These are phyloP conservation scores for Chironomus tentans DNA, from an alignment of 2,888 invertebrate species.

Conservation along the genomic window DNA sequence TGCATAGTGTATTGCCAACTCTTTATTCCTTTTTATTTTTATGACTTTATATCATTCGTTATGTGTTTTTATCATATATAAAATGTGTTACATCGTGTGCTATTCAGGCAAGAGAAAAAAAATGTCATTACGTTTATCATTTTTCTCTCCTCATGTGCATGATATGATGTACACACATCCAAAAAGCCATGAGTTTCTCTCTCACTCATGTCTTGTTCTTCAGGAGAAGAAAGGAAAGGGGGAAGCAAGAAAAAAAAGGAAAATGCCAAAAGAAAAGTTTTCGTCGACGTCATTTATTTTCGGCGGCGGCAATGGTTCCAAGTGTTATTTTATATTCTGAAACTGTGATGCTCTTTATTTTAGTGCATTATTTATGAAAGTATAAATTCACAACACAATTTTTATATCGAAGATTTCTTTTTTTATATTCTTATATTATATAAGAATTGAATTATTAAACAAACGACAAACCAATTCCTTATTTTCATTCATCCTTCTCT, in stretches of 20 bases:
- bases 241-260: neutral
- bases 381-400: neutral
- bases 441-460: neutral
- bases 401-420: neutral
- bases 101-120: neutral
- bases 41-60: constrained; percentile 1
- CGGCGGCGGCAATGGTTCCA: constrained; percentile 1
- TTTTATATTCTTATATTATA: neutral
- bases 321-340: constrained; percentile 2
- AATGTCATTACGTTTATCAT: constrained; percentile 10
- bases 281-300: constrained; percentile 8
- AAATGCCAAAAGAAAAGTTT: constrained; percentile 2
- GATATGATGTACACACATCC: neutral
- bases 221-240: neutral
- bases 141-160: constrained; percentile 8
- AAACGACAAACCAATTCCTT: neutral
- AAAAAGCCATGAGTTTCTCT: neutral
- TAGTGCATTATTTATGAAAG: constrained; percentile 6
- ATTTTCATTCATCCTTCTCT: neutral
- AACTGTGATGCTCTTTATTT: neutral
- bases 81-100: constrained; percentile 3
- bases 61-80: neutral
- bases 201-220: too few relatives aligned
- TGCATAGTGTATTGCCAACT: constrained; percentile 3
- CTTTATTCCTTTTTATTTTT: neutral